Conservation (phyloP, 2,797 vertebrate species). For the Liasis olivaceus region DNA sequence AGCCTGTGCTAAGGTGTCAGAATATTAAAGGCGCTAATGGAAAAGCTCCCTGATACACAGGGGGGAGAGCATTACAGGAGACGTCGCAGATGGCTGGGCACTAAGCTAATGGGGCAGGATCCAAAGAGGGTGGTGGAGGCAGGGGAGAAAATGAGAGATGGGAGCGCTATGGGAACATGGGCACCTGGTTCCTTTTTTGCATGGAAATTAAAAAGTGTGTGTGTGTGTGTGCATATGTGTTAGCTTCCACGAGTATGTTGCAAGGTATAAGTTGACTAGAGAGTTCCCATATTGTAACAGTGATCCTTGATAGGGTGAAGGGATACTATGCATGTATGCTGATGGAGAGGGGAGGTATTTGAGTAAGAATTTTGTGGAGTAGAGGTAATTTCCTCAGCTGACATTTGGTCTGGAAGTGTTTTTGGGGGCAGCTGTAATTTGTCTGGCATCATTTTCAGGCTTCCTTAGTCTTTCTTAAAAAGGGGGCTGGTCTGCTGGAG, state of each 20-base stretch:
- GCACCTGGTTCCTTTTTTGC: constrained; percentile 78
- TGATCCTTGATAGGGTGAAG: neutral
- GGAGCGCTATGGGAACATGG: constrained; percentile 76
- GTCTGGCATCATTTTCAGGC: neutral
- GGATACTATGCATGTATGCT: neutral
- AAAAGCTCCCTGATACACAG: constrained; percentile 88
- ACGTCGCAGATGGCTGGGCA: constrained; percentile 97
- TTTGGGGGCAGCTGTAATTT: neutral
- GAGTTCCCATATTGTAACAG: constrained; percentile 34
- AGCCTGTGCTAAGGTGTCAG: constrained; percentile 89
- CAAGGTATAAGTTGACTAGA: constrained; percentile 53
- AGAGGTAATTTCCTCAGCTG: neutral
- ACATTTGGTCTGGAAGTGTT: neutral
- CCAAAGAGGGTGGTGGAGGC: constrained; percentile 70
- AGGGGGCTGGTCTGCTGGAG: neutral
- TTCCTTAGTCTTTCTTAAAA: neutral
- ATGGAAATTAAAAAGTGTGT: constrained; percentile 74
- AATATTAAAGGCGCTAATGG: constrained; percentile 93
- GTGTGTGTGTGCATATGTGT: constrained; percentile 6
- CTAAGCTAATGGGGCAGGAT: constrained; percentile 97
- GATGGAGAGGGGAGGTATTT: neutral
- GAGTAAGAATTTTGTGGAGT: neutral
- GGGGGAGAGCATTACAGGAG: constrained; percentile 87
- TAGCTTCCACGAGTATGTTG: constrained; percentile 35
- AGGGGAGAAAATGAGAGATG: constrained; percentile 73